Conservation (phyloP, 2,888 invertebrate species). For the Pyrrhosoma nymphula region DNA sequence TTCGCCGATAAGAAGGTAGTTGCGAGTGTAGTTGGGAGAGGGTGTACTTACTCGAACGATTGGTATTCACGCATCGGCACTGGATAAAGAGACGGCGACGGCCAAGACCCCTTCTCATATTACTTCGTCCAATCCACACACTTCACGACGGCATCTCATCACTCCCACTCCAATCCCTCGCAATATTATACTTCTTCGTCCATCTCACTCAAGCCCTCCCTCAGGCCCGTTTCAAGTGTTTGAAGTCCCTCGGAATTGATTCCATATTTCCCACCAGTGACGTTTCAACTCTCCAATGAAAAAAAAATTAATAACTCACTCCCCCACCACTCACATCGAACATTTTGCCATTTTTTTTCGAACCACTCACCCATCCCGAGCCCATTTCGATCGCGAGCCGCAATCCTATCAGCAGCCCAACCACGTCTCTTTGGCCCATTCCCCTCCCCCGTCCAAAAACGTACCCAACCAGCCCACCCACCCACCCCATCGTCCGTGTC, state of each 20-base stretch:
- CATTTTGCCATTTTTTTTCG: not conserved
- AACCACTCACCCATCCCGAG: too few relatives aligned
- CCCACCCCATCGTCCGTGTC: not conserved
- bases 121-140: not conserved
- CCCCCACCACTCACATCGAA: not conserved
- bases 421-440: not conserved
- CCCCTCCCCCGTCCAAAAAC: not conserved
- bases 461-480: not conserved
- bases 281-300: not conserved
- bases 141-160: not conserved
- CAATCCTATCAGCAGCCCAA: not conserved
- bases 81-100: not conserved
- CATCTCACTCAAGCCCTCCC: not conserved
- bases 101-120: not conserved
- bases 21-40: not conserved
- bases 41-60: not conserved
- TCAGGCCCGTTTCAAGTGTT: conserved; percentile 33
- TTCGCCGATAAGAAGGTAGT: not conserved
- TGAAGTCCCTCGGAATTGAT: conserved; percentile 59
- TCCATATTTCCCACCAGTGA: conserved; percentile 37
- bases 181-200: not conserved
- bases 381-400: not conserved
- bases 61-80: not conserved
- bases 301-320: conserved; percentile 17
- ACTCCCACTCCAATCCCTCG: not conserved